Base-by-base conservation (phyloP, 2,888 invertebrate species). In the Mallateleia sp. region DNA sequence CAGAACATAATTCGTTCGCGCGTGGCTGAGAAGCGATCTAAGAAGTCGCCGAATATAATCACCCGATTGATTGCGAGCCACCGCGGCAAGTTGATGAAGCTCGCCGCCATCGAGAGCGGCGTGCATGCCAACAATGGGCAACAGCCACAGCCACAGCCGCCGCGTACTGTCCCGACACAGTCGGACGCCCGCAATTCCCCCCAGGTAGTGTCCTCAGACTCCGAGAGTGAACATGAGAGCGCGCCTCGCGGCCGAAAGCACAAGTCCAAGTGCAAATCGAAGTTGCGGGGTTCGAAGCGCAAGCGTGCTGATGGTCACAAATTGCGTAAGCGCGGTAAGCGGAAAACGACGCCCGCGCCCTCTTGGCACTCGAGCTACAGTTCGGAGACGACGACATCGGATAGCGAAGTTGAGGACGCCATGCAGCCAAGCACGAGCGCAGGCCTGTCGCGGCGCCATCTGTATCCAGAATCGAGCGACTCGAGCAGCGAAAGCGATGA, bases 41-140 rank as follows among this genome's bases (percentile, higher is more conserved):
- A 92, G 15, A 94, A 96, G 45, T 96, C 96, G 71, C 96, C 96
- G 0, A 97, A 97, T 94, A 96, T 97, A 86, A 96, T 98, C 91
- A 97, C 97, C 22, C 97, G 97, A 89, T 95, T 98, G 64, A 97
- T 98, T 77, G 97, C 97, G 3, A 97, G 97, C 87, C 97, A 97
- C 75, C 96, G 97, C 66, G 96, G 96, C 58, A 97, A 97, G 75
- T 95, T 97, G 47, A 95, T 96, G 66, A 96, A 97, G 85, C 95
- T 97, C 90, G 97, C 97, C 8, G 92, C 93, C 0, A 87, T 93
- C 74, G 94, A 94, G 60, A 90, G 90, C 45, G 92, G 81, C 4
- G 58, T 71, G 0, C 56, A 74, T 18, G 32, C 62, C 1, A 42
- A 25, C n/a, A 67, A 74, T 18, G 75, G 82, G 0, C 81, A 72